Percentiles rank a stretch among this genome's conserved stretches.
Evolutionary conservation across 1,140 invertebrate genomes (phyloP).

Genomic region (Marisa cornuarietis): DNA sequence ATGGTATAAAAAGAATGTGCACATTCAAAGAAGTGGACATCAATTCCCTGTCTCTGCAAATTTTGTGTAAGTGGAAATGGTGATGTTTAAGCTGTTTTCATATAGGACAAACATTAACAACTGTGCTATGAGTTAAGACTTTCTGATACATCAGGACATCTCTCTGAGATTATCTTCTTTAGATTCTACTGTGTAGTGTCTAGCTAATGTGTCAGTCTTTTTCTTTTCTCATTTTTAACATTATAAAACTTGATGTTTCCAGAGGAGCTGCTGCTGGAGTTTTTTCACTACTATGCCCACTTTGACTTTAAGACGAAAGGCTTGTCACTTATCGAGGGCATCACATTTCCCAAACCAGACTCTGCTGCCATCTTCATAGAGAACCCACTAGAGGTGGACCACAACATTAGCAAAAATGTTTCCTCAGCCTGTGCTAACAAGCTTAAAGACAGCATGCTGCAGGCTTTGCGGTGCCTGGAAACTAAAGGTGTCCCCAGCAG

Average conservation of each 20-base stretch:
- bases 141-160: too few relatives aligned
- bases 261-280: constrained; percentile 18
- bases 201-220: too few relatives aligned
- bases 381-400: constrained; percentile 13
- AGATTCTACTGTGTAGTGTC: too few relatives aligned
- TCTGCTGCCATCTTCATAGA: constrained; percentile 12
- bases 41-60: too few relatives aligned
- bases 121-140: too few relatives aligned
- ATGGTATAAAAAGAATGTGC: too few relatives aligned
- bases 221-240: too few relatives aligned
- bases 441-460: constrained; percentile 17
- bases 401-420: constrained; percentile 15
- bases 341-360: background rate
- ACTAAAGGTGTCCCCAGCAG: background rate
- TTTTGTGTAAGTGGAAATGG: too few relatives aligned
- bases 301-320: constrained; percentile 10
- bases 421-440: background rate
- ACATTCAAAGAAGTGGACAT: too few relatives aligned
- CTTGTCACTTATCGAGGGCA: constrained; percentile 14
- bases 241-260: background rate
- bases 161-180: too few relatives aligned
- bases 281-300: constrained; percentile 20
- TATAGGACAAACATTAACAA: too few relatives aligned
- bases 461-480: constrained; percentile 14
- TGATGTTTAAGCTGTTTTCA: too few relatives aligned